phyloP scores from a whole-genome alignment of 2,113 vertebrate genomes.

The Pachyramphus minor region DNA sequence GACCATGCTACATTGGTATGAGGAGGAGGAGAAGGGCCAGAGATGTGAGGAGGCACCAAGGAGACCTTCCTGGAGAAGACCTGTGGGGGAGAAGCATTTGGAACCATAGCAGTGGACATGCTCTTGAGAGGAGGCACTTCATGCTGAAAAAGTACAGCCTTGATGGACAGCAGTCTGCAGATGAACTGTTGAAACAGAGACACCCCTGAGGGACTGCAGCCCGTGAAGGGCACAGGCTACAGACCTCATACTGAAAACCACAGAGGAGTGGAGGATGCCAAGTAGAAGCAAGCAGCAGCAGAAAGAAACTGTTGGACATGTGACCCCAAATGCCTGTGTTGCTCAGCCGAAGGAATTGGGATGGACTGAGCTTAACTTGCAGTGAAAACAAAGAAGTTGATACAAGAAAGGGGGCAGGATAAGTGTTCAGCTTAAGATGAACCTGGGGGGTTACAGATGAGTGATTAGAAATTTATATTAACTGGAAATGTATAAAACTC shows the following conservation, averaged over 20 bases:
- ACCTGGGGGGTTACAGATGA: background rate
- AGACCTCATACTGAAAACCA: background rate
- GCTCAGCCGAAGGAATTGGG: background rate
- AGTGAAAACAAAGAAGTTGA: background rate
- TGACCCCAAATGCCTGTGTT: background rate
- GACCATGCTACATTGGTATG: rapidly evolving
- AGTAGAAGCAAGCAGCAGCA: background rate
- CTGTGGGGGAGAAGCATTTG: rapidly evolving
- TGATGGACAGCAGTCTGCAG: rapidly evolving
- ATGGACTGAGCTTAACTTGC: background rate
- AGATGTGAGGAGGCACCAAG: background rate
- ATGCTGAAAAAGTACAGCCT: background rate
- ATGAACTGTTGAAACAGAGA: background rate
- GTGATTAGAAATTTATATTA: background rate
- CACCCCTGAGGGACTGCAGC: background rate
- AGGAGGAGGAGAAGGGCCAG: background rate
- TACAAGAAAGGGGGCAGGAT: background rate
- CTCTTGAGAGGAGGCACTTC: background rate
- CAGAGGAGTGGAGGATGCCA: rapidly evolving
- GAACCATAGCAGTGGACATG: background rate
- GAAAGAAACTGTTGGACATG: background rate
- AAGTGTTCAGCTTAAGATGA: background rate
- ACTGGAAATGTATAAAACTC: background rate
- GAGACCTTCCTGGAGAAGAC: background rate
- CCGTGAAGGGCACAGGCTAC: background rate